Evolutionary conservation across 2,113 vertebrate species (phyloP).

Genomic region (Engystomops pustulosus): DNA sequence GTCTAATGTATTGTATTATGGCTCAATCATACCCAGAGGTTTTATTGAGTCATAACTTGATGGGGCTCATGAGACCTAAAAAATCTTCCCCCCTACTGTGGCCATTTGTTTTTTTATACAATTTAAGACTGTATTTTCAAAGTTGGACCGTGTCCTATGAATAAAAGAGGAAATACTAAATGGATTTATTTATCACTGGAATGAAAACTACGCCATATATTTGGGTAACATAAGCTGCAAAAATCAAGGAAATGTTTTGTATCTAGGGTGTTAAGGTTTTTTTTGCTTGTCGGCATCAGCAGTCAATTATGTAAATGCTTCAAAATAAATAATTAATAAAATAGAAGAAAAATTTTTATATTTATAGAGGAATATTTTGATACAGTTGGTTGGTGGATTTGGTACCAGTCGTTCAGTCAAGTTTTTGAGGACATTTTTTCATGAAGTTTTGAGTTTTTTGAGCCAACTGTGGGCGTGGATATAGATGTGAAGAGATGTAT

Average conservation of each 20-base stretch:
- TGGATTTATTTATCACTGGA: neutral
- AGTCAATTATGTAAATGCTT: neutral
- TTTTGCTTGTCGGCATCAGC: neutral
- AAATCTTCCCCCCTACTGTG: neutral
- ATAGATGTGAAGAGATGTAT: too few relatives aligned
- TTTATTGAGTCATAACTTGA: neutral
- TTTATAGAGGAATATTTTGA: neutral
- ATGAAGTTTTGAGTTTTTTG: slow-evolving; percentile 6
- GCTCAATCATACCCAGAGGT: neutral
- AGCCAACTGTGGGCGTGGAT: neutral
- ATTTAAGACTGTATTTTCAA: neutral
- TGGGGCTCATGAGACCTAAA: neutral
- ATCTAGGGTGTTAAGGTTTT: neutral
- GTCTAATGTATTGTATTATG: neutral
- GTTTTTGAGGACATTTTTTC: neutral
- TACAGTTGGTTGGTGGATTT: too few relatives aligned
- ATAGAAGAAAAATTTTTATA: neutral
- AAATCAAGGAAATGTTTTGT: neutral
- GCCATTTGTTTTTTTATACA: neutral
- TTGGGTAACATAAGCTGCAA: neutral
- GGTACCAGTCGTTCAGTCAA: too few relatives aligned
- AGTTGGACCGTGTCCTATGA: neutral
- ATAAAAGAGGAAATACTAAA: neutral
- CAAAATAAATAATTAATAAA: neutral
- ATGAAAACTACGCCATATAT: neutral